Percentiles rank a stretch among this genome's conserved stretches.
Conservation (phyloP, 2,113 vertebrate genomes). For the Agelaius phoeniceus region DNA sequence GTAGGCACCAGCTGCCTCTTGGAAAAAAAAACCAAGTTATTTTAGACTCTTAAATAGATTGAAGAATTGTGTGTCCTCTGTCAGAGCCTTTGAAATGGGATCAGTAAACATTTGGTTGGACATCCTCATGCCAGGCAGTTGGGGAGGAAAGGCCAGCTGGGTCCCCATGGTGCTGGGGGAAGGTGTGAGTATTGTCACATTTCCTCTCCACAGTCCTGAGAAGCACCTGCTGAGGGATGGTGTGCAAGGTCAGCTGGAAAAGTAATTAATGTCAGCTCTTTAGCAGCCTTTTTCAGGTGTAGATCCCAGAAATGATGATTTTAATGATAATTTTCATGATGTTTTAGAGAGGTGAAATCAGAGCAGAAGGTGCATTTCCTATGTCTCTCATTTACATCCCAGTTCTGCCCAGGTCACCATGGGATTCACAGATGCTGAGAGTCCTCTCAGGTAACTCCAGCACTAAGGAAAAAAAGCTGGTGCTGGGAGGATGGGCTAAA, state of each 20-base stretch:
- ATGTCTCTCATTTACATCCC: neutral
- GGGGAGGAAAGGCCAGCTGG: neutral
- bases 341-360: neutral
- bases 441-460: neutral
- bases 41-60: neutral
- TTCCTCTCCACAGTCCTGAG: neutral
- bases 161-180: neutral
- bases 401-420: neutral
- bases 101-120: neutral
- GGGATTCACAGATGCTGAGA: neutral
- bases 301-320: neutral
- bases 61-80: neutral
- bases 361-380: neutral
- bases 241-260: neutral
- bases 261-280: neutral
- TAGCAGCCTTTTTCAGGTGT: neutral
- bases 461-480: neutral
- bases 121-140: neutral
- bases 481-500: neutral
- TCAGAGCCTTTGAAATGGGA: neutral
- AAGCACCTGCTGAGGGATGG: neutral
- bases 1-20: neutral
- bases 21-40: neutral
- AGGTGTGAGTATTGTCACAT: neutral
- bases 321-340: neutral